Percentiles rank a stretch among this genome's conserved stretches.
phyloP scores from a whole-genome alignment of 2,113 vertebrate genomes.

The Lycocorax pyrrhopterus region DNA sequence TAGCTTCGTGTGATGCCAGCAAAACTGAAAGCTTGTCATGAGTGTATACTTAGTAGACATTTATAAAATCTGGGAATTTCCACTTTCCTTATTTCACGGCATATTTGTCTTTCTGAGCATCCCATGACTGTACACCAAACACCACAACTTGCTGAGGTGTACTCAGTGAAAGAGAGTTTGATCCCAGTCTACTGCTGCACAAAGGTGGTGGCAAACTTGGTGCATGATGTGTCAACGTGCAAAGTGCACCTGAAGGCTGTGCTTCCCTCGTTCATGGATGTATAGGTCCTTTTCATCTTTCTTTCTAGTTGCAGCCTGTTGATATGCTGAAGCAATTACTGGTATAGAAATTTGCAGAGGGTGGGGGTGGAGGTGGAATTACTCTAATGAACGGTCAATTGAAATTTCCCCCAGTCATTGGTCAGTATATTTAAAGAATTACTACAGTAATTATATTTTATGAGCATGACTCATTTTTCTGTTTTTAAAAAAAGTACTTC shows the following conservation, averaged over 20 bases:
- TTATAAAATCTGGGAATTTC: slow-evolving; percentile 28
- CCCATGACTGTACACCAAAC: not conserved
- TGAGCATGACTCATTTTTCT: slow-evolving; percentile 71
- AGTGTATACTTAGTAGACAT: not conserved
- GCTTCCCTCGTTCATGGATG: not conserved
- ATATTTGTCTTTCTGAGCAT: not conserved
- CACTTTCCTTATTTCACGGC: not conserved
- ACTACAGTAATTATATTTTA: slow-evolving; percentile 73
- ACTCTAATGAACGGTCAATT: slow-evolving; percentile 24
- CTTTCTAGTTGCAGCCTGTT: not conserved
- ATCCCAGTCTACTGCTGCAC: not conserved
- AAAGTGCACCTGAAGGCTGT: not conserved
- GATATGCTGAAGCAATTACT: not conserved
- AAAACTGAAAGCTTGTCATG: slow-evolving; percentile 4
- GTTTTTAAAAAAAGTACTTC: slow-evolving; percentile 69
- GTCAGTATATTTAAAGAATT: slow-evolving; percentile 69
- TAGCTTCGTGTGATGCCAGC: not conserved
- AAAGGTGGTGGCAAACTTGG: not conserved
- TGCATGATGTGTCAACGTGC: not conserved
- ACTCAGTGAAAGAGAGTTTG: not conserved
- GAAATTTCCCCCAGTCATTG: slow-evolving; percentile 43
- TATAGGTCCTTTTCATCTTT: not conserved
- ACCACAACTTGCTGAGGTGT: not conserved
- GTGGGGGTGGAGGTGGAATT: not conserved
- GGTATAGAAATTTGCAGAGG: not conserved